Base-by-base conservation (phyloP, 1,140 invertebrate genomes). In the Lucilia sericata region DNA sequence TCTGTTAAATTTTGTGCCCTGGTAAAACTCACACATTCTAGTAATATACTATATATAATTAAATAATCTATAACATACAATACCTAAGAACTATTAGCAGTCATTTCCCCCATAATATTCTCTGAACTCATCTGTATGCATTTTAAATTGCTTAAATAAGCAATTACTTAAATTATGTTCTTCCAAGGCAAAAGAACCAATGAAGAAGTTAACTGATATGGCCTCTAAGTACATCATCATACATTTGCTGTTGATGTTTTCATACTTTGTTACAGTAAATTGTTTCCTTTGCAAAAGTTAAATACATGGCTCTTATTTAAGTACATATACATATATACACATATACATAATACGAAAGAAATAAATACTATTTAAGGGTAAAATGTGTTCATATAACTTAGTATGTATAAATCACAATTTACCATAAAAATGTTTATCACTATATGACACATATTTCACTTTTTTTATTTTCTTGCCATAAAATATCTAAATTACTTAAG, bases 401-500 rank as follows among this genome's bases (percentile, higher is more conserved):
- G 5, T 42, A 8, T 42, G 10, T 7, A n/a, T 70, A 70, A 70
- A 70, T 70, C 65, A 70, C 65, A 25, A 70, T 70, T 70, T 70
- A 70, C 65, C 65, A 70, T 19, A 70, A 70, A 10, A 21, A 70
- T 21, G n/a, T 70, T 70, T 70, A 70, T 70, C 65, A 70, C 19
- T 25, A 70, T 70, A 70, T 70, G 65, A 70, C 65, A 70, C 19
- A 70, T 70, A 70, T 70, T 70, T 70, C 55, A 60, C 55, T 60
- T 60, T 60, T 17, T 60, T 30, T 3, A 60, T 70, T 12, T 70
- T 21, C 4, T 25, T 70, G 65, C 65, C 65, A 70, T 70, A 70
- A 70, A 70, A 70, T 70, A 70, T 70, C 65, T 70, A 70, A 70
- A 70, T 70, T 70, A 70, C 65, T 70, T 70, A 70, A 21, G 21